These are phyloP conservation scores for Dolichopus griseipennis DNA, from an alignment of 2,888 invertebrate species.

Conservation along the genomic window DNA sequence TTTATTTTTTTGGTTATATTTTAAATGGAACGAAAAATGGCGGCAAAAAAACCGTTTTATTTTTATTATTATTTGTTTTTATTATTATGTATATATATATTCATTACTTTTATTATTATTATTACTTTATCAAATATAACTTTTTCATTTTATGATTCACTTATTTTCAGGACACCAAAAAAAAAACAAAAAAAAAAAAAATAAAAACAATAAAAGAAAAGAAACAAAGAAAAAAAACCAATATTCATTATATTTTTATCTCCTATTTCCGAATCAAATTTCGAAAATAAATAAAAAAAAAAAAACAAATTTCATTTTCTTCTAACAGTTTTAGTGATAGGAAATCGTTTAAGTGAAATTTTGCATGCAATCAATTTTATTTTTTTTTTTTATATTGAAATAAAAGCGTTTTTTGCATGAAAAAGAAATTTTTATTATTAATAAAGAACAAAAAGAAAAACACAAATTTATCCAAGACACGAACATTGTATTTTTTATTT, in stretches of 20 bases:
- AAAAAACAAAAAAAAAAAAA: too few relatives aligned
- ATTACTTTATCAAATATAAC: not conserved
- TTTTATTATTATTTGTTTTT: not conserved
- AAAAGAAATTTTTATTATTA: not conserved
- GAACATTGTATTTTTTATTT: not conserved
- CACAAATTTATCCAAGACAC: constrained; percentile 5
- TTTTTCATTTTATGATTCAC: not conserved
- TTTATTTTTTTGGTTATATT: not conserved
- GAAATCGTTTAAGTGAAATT: not conserved
- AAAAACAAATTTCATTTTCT: not conserved
- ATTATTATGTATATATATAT: not conserved
- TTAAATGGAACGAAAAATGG: not conserved
- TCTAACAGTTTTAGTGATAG: not conserved
- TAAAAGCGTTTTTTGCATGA: not conserved
- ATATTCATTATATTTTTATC: not conserved
- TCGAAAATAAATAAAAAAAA: not conserved
- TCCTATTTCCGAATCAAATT: not conserved
- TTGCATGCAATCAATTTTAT: constrained; percentile 5
- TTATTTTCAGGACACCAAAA: not conserved
- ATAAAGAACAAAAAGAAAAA: not conserved
- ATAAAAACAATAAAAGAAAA: too few relatives aligned
- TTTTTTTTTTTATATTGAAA: not conserved
- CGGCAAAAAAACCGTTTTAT: not conserved
- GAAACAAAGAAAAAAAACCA: too few relatives aligned
- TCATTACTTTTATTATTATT: not conserved